Evolutionary conservation across 2,113 vertebrate genomes (phyloP).

Genomic region (Lutjanus erythropterus): DNA sequence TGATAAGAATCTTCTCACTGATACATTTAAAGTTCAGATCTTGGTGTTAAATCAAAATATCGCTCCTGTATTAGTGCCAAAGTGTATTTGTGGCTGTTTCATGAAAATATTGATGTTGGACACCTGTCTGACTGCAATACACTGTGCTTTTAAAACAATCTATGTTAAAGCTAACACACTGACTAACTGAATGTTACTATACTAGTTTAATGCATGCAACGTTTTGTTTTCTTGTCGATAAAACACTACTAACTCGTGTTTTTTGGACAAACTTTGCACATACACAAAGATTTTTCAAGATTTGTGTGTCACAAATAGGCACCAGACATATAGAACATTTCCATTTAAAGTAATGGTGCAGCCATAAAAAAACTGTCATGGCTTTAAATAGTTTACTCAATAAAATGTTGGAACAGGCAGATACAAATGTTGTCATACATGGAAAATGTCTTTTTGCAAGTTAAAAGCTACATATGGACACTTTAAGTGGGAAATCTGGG

Average conservation of each 20-base stretch:
- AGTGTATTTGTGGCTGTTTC: background rate
- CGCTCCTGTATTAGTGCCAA: background rate
- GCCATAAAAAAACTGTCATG: background rate
- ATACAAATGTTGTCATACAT: constrained; percentile 11
- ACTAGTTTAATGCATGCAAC: background rate
- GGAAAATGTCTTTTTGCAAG: background rate
- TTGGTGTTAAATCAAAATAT: constrained; percentile 1
- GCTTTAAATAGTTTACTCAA: background rate
- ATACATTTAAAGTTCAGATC: background rate
- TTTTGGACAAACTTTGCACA: background rate
- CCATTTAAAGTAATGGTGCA: constrained; percentile 25
- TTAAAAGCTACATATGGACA: background rate
- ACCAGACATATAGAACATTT: background rate
- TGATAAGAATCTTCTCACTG: constrained; percentile 10
- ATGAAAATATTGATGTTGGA: background rate
- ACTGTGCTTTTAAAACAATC: background rate
- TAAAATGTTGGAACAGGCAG: background rate
- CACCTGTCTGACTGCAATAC: background rate
- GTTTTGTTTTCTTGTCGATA: background rate
- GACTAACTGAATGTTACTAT: background rate
- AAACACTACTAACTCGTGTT: background rate
- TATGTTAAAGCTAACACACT: background rate
- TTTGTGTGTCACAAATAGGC: background rate
- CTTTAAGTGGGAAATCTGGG: background rate
- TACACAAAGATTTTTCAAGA: background rate